A percentile compares a stretch with the other conserved stretches of the same genome.
These are phyloP conservation scores for Luffia ferchaultella DNA, from an alignment of 2,888 invertebrate species.

Conservation along the genomic window DNA sequence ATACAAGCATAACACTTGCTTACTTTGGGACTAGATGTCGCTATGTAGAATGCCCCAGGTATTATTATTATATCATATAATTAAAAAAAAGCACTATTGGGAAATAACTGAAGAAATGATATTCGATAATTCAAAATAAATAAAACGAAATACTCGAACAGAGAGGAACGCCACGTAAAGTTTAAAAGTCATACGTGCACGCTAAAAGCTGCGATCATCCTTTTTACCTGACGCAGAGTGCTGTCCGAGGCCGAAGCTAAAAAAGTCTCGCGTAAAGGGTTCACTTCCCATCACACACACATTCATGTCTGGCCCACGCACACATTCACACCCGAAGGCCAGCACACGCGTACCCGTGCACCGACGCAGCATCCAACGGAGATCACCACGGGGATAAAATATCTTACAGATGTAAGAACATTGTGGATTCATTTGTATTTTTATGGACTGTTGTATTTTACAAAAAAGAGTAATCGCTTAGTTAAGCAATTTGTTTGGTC, in stretches of 20 bases:
- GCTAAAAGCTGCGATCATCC: constrained; percentile 64
- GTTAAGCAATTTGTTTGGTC: not conserved
- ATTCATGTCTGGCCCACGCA: constrained; percentile 23
- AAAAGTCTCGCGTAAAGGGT: constrained; percentile 66
- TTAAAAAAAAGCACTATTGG: no score
- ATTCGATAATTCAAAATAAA: no score
- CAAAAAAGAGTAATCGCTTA: not conserved
- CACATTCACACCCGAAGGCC: constrained; percentile 26
- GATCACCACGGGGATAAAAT: constrained; percentile 56
- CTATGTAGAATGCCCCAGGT: no score
- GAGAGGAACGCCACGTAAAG: no score
- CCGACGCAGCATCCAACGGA: constrained; percentile 45
- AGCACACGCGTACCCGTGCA: constrained; percentile 17
- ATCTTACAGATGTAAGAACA: constrained; percentile 43
- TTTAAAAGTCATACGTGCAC: constrained; percentile 30
- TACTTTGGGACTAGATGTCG: no score
- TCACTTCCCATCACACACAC: constrained; percentile 63
- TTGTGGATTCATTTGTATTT: constrained; percentile 27
- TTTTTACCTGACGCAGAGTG: constrained; percentile 66
- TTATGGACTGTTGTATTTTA: constrained; percentile 2
- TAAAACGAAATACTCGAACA: no score
- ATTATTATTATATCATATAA: no score
- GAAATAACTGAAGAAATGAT: no score
- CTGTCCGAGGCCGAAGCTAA: constrained; percentile 67
- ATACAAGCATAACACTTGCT: no score